These are phyloP conservation scores for Indicator indicator DNA, from an alignment of 2,113 vertebrate genomes.

Conservation along the genomic window DNA sequence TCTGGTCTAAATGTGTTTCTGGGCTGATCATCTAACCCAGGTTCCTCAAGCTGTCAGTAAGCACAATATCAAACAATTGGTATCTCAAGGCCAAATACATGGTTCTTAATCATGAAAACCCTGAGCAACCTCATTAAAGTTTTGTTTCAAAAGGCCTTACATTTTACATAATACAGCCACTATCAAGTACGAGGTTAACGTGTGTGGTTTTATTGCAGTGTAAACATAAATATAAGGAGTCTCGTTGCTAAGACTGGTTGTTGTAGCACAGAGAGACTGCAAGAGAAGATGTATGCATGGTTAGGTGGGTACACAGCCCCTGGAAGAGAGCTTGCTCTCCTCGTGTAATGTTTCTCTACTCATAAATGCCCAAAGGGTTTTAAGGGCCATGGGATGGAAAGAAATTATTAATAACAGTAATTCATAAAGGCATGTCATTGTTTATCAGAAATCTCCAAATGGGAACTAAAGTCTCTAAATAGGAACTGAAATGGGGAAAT, in stretches of 20 bases:
- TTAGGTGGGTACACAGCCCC: background rate
- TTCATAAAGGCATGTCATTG: background rate
- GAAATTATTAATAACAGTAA: background rate
- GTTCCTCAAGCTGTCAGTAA: background rate
- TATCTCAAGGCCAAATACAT: background rate
- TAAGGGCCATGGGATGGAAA: background rate
- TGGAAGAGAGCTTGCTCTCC: background rate
- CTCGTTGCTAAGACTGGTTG: background rate
- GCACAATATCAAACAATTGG: background rate
- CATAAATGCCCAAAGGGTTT: background rate
- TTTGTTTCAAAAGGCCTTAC: background rate
- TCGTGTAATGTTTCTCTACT: background rate
- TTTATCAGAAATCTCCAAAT: background rate
- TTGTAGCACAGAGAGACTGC: background rate
- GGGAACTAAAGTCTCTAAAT: background rate
- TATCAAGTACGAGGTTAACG: background rate
- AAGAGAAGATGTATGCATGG: accelerated
- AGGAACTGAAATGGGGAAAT: background rate
- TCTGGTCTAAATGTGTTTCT: background rate
- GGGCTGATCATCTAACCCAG: background rate
- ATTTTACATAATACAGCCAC: background rate
- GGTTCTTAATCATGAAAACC: background rate
- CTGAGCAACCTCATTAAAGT: background rate
- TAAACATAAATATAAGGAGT: background rate
- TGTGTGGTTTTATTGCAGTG: background rate